These are phyloP conservation scores for Sebastes fasciatus DNA, from an alignment of 2,113 vertebrate species.

Conservation along the genomic window DNA sequence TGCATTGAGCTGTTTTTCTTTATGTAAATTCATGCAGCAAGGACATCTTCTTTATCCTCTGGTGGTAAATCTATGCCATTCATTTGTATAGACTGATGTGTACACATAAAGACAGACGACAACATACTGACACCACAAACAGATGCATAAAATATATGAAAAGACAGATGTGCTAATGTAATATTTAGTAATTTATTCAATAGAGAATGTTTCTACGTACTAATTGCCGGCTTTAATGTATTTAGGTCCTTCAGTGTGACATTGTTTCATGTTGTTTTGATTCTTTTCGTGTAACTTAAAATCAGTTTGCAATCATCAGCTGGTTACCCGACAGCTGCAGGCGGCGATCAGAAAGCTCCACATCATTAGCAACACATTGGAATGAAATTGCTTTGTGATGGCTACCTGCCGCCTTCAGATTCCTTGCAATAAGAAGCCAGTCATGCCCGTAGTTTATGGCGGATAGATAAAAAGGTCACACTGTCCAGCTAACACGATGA, in stretches of 20 bases:
- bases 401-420: conserved; percentile 55
- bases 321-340: conserved; percentile 1
- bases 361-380: conserved; percentile 48
- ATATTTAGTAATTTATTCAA: background rate
- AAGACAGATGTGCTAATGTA: background rate
- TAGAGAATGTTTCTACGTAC: background rate
- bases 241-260: background rate
- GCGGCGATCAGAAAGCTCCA: conserved; percentile 11
- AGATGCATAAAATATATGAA: background rate
- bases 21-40: background rate
- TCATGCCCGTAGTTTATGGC: background rate
- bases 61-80: background rate
- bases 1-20: background rate
- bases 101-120: background rate
- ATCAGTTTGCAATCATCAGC: conserved; percentile 24
- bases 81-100: rapidly evolving
- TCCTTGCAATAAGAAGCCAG: conserved; percentile 52
- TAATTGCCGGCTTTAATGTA: background rate
- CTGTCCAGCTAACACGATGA: background rate
- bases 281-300: conserved; percentile 3
- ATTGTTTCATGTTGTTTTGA: background rate
- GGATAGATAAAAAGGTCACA: background rate
- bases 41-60: background rate
- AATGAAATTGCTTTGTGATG: conserved; percentile 50
- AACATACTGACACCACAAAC: background rate